Percentiles rank a stretch among this genome's conserved stretches.
phyloP scores from a whole-genome alignment of 2,888 invertebrate species.

The Troides oblongomaculatus region DNA sequence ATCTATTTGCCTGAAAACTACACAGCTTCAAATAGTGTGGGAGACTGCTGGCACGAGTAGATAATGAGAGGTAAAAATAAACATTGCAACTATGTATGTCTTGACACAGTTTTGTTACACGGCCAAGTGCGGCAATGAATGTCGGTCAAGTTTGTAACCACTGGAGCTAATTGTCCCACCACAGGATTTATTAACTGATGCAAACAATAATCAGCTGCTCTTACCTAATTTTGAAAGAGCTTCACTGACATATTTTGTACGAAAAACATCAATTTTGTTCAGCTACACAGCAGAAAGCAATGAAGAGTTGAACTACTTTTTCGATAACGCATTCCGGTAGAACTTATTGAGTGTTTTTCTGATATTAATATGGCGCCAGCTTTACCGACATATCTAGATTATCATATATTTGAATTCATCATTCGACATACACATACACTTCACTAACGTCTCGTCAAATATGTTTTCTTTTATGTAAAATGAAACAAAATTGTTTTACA shows the following conservation, averaged over 20 bases:
- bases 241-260: neutral
- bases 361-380: neutral
- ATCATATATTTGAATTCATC: neutral
- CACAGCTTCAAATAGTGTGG: slow-evolving; percentile 32
- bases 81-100: slow-evolving; percentile 38
- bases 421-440: no score
- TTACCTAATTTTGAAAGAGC: neutral
- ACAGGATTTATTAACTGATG: slow-evolving; percentile 11
- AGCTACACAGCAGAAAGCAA: neutral
- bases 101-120: slow-evolving; percentile 43
- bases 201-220: neutral
- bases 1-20: slow-evolving; percentile 1
- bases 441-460: neutral
- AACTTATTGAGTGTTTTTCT: neutral
- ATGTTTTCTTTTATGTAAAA: neutral
- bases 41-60: slow-evolving; percentile 40
- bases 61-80: slow-evolving; percentile 45
- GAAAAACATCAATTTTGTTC: neutral
- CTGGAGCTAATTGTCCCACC: slow-evolving; percentile 22
- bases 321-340: neutral
- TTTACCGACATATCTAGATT: neutral
- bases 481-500: neutral
- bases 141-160: slow-evolving; percentile 41
- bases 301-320: neutral
- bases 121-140: slow-evolving; percentile 44